Evolutionary conservation across 2,797 vertebrate species (phyloP).

Genomic region (Gallinago nigripennis): DNA sequence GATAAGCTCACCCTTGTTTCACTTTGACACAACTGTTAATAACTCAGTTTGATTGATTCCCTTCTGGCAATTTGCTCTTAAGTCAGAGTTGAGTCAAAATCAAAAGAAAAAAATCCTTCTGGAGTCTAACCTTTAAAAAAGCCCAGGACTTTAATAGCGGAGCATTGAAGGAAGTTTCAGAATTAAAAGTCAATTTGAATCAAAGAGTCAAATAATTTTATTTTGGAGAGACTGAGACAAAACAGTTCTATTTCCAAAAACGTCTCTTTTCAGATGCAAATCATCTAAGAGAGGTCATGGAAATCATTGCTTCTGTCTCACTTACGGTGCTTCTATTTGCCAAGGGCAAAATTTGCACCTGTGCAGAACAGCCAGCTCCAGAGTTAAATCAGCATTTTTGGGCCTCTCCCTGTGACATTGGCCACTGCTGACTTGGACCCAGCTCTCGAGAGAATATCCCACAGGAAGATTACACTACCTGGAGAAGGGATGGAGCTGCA

Average conservation of each 20-base stretch:
- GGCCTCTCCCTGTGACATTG: background rate
- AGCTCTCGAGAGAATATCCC: background rate
- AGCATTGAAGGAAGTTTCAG: background rate
- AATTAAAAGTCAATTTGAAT: slow-evolving; percentile 48
- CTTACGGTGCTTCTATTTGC: background rate
- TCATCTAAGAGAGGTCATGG: background rate
- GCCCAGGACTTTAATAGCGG: background rate
- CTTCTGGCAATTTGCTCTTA: slow-evolving; percentile 18
- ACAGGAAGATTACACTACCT: background rate
- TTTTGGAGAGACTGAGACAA: slow-evolving; percentile 27
- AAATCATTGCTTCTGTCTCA: slow-evolving; percentile 39
- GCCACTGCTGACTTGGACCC: background rate
- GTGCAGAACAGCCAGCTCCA: background rate
- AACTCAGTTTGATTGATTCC: slow-evolving; percentile 24
- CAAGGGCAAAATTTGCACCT: slow-evolving; percentile 60
- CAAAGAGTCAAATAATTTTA: background rate
- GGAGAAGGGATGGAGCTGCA: background rate
- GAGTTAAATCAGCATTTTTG: slow-evolving; percentile 40
- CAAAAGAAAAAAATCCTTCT: background rate
- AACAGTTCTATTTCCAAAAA: slow-evolving; percentile 32
- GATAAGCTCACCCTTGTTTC: background rate
- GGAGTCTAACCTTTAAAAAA: background rate
- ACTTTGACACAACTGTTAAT: slow-evolving; percentile 22
- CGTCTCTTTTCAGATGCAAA: slow-evolving; percentile 39
- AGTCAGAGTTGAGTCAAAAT: slow-evolving; percentile 21